Base-by-base conservation (phyloP, 2,888 invertebrate species). In the Antheraea assamensis region DNA sequence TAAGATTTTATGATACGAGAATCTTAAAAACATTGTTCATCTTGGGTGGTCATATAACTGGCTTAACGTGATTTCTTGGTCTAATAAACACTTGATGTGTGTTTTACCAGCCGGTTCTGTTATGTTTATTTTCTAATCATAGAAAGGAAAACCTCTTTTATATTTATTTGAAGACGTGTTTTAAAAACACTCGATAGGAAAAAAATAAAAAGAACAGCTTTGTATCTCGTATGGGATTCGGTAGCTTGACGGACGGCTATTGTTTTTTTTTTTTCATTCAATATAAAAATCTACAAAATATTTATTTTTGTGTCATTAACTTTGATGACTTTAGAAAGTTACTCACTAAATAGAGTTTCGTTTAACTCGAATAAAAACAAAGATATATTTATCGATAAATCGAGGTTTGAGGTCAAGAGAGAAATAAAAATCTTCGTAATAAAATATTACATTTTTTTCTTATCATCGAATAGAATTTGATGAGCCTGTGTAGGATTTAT, bases 1-100 rank as follows among this genome's bases (percentile, higher is more conserved):
- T 81, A 80, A 91, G 94, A 93, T 94, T 93, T 94, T 94, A 93
- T 86, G 92, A 93, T 94, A 92, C 86, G 83, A 82, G 82, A 85
- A 88, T 90, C 88, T 88, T 64, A 30, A 85, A 88, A 91, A 89
- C 92, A 92, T 90, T 93, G 92, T 92, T 89, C 93, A 84, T 88
- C 93, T 90, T 94, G 93, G 94, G 93, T 94, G 93, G 94, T 83
- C 93, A 86, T 86, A 84, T 84, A 87, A 87, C 87, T 80, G 82
- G 82, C 83, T 82, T 78, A 78, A 83, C 84, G 86, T 89, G 87
- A 90, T 90, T 85, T 83, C 83, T 87, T 88, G 86, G 88, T 89
- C 87, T 90, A 89, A 90, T 92, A 91, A 90, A 92, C 90, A 88
- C 86, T 89, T 87, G 87, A 86, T 84, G 87, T 87, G 85, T 89